These are phyloP conservation scores for Bolinopsis microptera DNA, from an alignment of 37 sponge, comb jelly and placozoan genomes.

Conservation along the genomic window DNA sequence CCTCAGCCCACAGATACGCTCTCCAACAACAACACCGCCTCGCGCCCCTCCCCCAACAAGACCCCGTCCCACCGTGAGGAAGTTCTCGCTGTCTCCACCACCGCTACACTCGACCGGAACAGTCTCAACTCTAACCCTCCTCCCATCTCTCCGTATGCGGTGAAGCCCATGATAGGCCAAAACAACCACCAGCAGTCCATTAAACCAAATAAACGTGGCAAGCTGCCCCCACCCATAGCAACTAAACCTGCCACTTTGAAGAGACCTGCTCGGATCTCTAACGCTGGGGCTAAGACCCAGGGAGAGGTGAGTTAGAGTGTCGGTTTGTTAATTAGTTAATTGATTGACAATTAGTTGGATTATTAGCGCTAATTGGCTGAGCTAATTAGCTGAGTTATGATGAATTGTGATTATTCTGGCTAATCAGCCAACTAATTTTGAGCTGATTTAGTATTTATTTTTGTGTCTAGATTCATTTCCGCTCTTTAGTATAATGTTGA, in stretches of 20 bases:
- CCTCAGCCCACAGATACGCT: neutral
- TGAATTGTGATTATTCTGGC: neutral
- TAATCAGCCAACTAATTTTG: neutral
- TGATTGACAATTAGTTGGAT: neutral
- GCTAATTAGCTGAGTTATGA: neutral
- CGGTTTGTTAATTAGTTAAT: neutral
- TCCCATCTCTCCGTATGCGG: constrained; percentile 53
- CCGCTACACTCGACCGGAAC: constrained; percentile 46
- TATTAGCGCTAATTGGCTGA: neutral
- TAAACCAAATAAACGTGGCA: constrained; percentile 18
- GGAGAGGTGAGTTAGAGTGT: constrained; percentile 45
- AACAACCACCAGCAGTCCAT: neutral
- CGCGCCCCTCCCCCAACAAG: neutral
- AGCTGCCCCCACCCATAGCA: constrained; percentile 47
- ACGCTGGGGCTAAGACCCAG: neutral
- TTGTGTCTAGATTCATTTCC: too few species aligned
- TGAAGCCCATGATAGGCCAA: neutral
- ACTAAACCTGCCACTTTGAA: constrained; percentile 44
- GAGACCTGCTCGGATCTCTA: constrained; percentile 8
- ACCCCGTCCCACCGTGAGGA: neutral
- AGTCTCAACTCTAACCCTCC: constrained; percentile 63
- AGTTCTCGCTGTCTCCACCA: neutral
- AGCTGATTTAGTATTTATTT: too few species aligned
- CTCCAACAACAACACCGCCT: too few species aligned
- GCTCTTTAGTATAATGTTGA: too few species aligned